Base-by-base conservation (phyloP, 1,140 invertebrate genomes). In the Zophobas atratus region DNA sequence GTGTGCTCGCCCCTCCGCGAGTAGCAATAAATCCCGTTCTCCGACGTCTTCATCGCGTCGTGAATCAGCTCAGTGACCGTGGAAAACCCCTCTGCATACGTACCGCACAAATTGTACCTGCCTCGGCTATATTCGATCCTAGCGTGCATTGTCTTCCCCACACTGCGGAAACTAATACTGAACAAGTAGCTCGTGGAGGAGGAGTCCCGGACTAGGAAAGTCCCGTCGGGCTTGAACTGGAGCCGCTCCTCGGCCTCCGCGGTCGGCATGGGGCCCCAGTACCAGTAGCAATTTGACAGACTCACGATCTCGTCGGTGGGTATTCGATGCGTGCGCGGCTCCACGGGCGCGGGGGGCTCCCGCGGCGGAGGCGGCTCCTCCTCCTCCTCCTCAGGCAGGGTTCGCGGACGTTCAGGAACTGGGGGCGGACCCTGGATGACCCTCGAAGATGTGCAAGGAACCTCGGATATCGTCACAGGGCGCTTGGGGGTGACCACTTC, bases 131-230 rank as follows among this genome's bases (percentile, higher is more conserved):
- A 91, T 85, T 93, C 92, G 81, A 94, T 93, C 89, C 88, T 83
- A 60, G 88, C 86, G 81, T 95, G 94, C 32, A 94, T 87, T 1
- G 93, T 93, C 80, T 91, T 90, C 8, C 93, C 93, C 79, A 91
- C 90, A 70, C 93, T 94, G 77, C 93, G 89, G 86, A 95, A 95
- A 85, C 93, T 94, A 20, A 95, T 86, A 36, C 89, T 90, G 53
- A 95, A 88, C 49, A 94, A 87, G 83, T 93, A 92, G 81, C 90
- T 89, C 80, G 93, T 90, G 75, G 93, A 92, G 0, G 92, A 92
- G 6, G 93, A 94, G 84, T 95, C 93, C 32, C 93, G 88, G 3
- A 95, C 92, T 51, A 95, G 86, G 86, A 95, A 95, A 75, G 94
- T 91, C 74, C 94, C 94, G 86, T 95, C 93, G 36, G 93, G 91